These are phyloP conservation scores for Chelonus formosanus DNA, from an alignment of 2,888 invertebrate species.

Conservation along the genomic window DNA sequence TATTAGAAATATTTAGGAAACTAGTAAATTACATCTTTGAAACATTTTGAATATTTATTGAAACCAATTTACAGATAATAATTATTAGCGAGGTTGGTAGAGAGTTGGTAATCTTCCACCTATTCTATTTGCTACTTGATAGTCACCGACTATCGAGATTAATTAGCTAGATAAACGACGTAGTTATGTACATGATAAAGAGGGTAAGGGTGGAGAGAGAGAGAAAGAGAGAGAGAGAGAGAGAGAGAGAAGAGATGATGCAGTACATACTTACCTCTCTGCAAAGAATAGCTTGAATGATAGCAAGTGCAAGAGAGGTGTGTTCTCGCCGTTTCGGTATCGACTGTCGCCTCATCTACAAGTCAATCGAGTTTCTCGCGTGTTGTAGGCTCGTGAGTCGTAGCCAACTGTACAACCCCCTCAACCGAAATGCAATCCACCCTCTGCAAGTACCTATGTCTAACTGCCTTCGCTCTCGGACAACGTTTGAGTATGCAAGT, in stretches of 20 bases:
- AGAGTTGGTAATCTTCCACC: not conserved
- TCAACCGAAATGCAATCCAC: constrained; percentile 20
- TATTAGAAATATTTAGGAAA: too few species aligned
- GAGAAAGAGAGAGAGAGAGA: constrained; percentile 34
- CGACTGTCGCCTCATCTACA: constrained; percentile 65
- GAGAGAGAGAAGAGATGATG: constrained; percentile 34
- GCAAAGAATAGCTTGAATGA: constrained; percentile 24
- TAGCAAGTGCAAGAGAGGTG: constrained; percentile 24
- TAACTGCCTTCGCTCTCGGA: constrained; percentile 23
- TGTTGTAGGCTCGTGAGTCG: constrained; percentile 59
- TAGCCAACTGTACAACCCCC: constrained; percentile 39
- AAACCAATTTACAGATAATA: too few species aligned
- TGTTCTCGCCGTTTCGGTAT: constrained; percentile 47
- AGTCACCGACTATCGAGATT: constrained; percentile 57
- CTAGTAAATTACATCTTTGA: too few species aligned
- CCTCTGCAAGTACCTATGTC: constrained; percentile 12
- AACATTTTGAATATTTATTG: too few species aligned
- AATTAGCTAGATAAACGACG: constrained; percentile 61
- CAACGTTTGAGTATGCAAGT: constrained; percentile 56
- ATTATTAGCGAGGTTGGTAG: too few species aligned
- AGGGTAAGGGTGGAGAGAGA: constrained; percentile 5
- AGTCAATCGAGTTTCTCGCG: constrained; percentile 64
- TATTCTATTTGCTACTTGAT: constrained; percentile 38
- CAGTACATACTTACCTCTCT: not conserved
- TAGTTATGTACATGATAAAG: constrained; percentile 19